phyloP scores from a whole-genome alignment of 2,113 vertebrate species.

The Tichodroma muraria region DNA sequence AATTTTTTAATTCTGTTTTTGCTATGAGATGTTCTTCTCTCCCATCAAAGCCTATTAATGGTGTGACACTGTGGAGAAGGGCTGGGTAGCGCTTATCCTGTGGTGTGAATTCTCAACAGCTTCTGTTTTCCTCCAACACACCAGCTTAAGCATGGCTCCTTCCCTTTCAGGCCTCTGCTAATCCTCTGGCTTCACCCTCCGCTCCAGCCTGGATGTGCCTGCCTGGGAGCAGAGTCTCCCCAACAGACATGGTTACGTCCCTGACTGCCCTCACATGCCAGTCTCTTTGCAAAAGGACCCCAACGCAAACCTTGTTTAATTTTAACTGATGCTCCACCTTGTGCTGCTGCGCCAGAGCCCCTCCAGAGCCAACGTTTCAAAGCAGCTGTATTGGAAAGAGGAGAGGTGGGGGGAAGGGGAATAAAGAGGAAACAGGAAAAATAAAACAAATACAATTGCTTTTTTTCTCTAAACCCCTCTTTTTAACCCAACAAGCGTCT shows the following conservation, averaged over 20 bases:
- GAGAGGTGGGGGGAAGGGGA: not conserved
- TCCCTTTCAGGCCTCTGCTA: not conserved
- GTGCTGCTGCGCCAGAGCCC: not conserved
- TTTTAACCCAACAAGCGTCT: conserved; percentile 55
- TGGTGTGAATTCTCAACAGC: not conserved
- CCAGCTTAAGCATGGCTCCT: not conserved
- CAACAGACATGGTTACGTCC: not conserved
- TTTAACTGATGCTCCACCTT: not conserved
- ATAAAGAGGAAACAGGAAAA: not conserved
- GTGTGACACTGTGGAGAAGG: not conserved
- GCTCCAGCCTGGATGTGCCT: fast-evolving
- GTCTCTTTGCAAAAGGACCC: not conserved
- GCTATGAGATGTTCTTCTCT: not conserved
- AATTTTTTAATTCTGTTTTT: not conserved
- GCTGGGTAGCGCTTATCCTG: not conserved
- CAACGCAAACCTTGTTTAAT: not conserved
- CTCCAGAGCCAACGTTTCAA: not conserved
- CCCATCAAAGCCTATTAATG: not conserved
- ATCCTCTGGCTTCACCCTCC: conserved; percentile 1
- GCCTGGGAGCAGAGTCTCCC: not conserved
- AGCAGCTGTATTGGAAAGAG: not conserved
- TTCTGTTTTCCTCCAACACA: not conserved
- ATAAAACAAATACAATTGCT: conserved; percentile 10
- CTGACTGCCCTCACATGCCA: not conserved
- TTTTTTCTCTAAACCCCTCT: conserved; percentile 52